Conservation (phyloP, 2,113 vertebrate species). For the Plecturocebus donacophilus region DNA sequence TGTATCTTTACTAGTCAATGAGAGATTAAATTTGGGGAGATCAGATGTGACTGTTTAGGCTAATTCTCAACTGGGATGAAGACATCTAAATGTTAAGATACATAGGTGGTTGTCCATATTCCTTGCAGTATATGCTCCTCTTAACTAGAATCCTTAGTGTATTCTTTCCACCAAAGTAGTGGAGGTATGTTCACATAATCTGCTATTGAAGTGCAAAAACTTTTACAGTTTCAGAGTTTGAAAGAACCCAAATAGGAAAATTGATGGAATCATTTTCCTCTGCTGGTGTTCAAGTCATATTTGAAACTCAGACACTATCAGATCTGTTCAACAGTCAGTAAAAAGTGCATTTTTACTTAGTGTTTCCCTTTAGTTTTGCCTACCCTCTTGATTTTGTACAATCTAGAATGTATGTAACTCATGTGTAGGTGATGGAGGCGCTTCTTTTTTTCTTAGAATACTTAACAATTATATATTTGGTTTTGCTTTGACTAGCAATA, state of each 20-base stretch:
- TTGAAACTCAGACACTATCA: slow-evolving; percentile 70
- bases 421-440: slow-evolving; percentile 74
- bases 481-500: slow-evolving; percentile 79
- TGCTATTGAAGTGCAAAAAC: slow-evolving; percentile 70
- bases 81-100: slow-evolving; percentile 58
- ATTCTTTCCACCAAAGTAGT: slow-evolving; percentile 72
- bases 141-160: slow-evolving; percentile 71
- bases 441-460: slow-evolving; percentile 74
- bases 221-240: slow-evolving; percentile 73
- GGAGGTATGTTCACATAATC: slow-evolving; percentile 72
- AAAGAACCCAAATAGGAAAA: slow-evolving; percentile 73
- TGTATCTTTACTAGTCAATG: slow-evolving; percentile 72
- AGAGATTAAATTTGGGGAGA: slow-evolving; percentile 66
- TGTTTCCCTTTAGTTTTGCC: slow-evolving; percentile 76
- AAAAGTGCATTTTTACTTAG: slow-evolving; percentile 75
- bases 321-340: slow-evolving; percentile 73
- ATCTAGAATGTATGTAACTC: slow-evolving; percentile 79
- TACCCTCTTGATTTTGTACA: slow-evolving; percentile 73
- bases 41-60: slow-evolving; percentile 59
- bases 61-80: slow-evolving; percentile 63
- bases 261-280: slow-evolving; percentile 75
- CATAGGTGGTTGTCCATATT: slow-evolving; percentile 62
- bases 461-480: slow-evolving; percentile 77
- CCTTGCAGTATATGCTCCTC: slow-evolving; percentile 65
- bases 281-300: slow-evolving; percentile 71